Percentiles rank a stretch among this genome's conserved stretches.
phyloP scores from a whole-genome alignment of 2,888 invertebrate genomes.

The Caenorhabditis sp. region DNA sequence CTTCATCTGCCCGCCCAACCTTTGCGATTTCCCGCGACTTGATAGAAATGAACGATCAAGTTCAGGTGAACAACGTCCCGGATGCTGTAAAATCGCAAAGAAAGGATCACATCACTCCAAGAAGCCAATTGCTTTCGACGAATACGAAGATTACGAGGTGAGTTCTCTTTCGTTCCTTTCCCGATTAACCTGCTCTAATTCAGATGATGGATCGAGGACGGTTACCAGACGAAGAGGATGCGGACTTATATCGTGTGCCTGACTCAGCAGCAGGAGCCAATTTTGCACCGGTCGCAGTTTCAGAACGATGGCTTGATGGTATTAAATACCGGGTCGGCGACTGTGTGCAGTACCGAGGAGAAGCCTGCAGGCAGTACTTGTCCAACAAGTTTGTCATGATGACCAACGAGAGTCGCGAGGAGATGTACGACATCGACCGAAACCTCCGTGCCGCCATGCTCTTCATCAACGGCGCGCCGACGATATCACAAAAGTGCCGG shows the following conservation, averaged over 20 bases:
- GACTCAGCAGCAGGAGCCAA: constrained; percentile 73
- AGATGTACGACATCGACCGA: constrained; percentile 78
- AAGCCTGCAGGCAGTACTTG: constrained; percentile 75
- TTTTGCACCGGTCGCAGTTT: constrained; percentile 63
- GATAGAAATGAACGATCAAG: constrained; percentile 16
- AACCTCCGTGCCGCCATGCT: constrained; percentile 77
- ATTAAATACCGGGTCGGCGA: constrained; percentile 74
- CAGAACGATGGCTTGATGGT: constrained; percentile 77
- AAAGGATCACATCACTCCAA: constrained; percentile 45
- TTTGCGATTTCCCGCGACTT: background rate
- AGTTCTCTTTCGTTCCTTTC: background rate
- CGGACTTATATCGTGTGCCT: constrained; percentile 71
- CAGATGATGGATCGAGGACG: constrained; percentile 69
- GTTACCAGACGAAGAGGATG: constrained; percentile 71
- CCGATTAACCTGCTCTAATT: background rate
- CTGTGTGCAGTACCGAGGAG: constrained; percentile 76
- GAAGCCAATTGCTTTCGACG: constrained; percentile 58
- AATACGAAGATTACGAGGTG: constrained; percentile 76
- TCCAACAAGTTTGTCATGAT: constrained; percentile 75
- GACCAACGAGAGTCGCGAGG: constrained; percentile 76
- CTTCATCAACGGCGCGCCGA: constrained; percentile 74
- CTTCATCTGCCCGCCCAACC: constrained; percentile 7
- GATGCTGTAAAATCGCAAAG: constrained; percentile 62
- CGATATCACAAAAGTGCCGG: constrained; percentile 74
- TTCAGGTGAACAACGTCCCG: constrained; percentile 72